Percentiles rank a stretch among this genome's conserved stretches.
Conservation (phyloP, 2,113 vertebrate species). For the human region GRCh38 chr3:23493501-23494000, state of each 20-base stretch:
- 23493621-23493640: background rate
- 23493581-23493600: background rate
- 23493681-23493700: background rate
- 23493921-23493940: background rate
- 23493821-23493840: background rate
- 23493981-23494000: background rate
- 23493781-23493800: background rate
- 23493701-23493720: background rate
- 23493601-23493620: background rate
- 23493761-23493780: background rate
- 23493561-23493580: background rate
- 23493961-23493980: background rate
- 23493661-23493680: background rate
- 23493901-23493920: background rate
- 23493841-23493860: background rate
- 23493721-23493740: background rate
- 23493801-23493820: background rate
- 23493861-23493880: background rate
- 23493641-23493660: background rate
- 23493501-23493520: background rate
- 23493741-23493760: background rate
- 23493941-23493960: background rate
- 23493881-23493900: background rate
- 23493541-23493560: background rate
- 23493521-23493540: background rate